phyloP scores from a whole-genome alignment of 2,888 invertebrate genomes.

The Eupelmus urozonus region DNA sequence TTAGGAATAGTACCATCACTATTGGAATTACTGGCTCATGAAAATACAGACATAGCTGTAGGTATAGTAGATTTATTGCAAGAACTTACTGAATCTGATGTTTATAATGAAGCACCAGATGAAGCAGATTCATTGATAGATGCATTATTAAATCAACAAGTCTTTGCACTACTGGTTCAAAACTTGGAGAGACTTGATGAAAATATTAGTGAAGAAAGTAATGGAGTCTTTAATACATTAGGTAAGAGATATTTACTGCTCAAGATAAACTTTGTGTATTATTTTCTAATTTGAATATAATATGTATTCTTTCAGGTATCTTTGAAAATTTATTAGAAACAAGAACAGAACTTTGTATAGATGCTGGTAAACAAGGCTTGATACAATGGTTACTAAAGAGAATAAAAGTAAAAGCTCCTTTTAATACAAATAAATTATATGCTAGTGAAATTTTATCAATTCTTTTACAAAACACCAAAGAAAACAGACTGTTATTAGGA shows the following conservation, averaged over 20 bases:
- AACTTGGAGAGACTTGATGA: conserved; percentile 97
- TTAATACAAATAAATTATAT: conserved; percentile 96
- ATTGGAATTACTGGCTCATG: conserved; percentile 95
- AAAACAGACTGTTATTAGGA: conserved; percentile 89
- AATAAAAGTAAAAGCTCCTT: conserved; percentile 92
- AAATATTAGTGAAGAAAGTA: conserved; percentile 93
- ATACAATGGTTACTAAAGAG: conserved; percentile 95
- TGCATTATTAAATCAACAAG: conserved; percentile 92
- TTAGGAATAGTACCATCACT: conserved; percentile 92
- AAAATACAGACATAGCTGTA: conserved; percentile 95
- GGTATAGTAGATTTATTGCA: conserved; percentile 86
- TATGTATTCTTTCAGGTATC: conserved; percentile 84
- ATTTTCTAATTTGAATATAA: conserved; percentile 5
- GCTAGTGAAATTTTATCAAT: conserved; percentile 97
- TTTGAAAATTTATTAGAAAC: conserved; percentile 97
- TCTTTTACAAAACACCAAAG: conserved; percentile 92
- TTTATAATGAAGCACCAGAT: conserved; percentile 95
- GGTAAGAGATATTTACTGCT: conserved; percentile 78
- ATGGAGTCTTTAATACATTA: conserved; percentile 96
- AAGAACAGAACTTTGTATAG: conserved; percentile 88
- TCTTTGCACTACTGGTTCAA: conserved; percentile 93
- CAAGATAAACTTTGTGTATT: too few species aligned
- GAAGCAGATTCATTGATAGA: conserved; percentile 93
- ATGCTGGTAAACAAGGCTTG: conserved; percentile 94
- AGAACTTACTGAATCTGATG: conserved; percentile 97